Conservation (phyloP, 2,113 vertebrate species). For the Todiramphus chloris region DNA sequence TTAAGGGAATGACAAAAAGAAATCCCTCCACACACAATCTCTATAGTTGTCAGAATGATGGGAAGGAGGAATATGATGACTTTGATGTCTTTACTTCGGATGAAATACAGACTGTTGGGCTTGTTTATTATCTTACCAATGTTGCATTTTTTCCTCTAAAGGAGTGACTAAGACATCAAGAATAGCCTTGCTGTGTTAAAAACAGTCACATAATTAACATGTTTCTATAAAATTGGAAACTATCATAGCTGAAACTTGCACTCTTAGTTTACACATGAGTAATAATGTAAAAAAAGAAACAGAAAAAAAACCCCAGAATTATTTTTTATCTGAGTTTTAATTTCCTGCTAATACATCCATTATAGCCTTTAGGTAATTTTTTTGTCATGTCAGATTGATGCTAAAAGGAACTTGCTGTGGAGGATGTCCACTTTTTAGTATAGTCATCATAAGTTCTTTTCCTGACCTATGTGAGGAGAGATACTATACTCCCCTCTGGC, state of each 20-base stretch:
- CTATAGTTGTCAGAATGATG: neutral
- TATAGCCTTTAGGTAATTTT: neutral
- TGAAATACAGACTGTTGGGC: neutral
- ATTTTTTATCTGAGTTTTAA: neutral
- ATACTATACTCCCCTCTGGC: neutral
- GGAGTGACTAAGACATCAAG: neutral
- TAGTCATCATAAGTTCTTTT: neutral
- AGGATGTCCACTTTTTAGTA: neutral
- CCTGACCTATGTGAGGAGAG: neutral
- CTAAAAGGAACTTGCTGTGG: neutral
- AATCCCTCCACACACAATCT: neutral
- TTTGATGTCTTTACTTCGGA: neutral
- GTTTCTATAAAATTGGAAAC: neutral
- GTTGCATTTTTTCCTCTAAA: neutral
- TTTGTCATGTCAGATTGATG: neutral
- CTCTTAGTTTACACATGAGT: neutral
- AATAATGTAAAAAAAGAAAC: neutral
- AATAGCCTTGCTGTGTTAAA: neutral
- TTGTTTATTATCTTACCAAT: neutral
- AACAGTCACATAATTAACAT: neutral
- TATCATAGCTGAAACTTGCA: neutral
- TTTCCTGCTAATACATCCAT: neutral
- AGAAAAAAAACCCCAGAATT: neutral
- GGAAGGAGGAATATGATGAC: neutral
- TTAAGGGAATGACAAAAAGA: neutral